phyloP scores from a whole-genome alignment of 2,113 vertebrate species.

The Chloroceryle aenea region DNA sequence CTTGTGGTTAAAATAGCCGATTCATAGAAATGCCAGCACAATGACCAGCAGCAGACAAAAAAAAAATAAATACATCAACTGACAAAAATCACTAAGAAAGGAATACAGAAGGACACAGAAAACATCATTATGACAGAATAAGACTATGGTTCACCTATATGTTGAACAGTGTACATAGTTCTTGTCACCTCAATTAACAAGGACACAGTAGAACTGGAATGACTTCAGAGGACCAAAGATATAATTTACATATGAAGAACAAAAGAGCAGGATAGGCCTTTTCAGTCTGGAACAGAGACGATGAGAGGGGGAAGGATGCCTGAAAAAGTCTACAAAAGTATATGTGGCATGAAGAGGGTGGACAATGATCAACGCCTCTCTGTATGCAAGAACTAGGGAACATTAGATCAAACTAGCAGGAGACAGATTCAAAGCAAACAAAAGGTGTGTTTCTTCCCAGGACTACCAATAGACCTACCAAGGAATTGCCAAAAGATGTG shows the following conservation, averaged over 20 bases:
- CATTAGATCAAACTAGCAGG: neutral
- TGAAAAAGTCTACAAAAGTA: neutral
- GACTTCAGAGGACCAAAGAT: neutral
- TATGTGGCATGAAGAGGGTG: neutral
- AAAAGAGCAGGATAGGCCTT: neutral
- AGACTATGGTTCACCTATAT: neutral
- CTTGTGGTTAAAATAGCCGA: neutral
- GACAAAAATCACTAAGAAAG: neutral
- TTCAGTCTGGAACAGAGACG: neutral
- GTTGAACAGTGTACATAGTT: neutral
- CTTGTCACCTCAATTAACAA: neutral
- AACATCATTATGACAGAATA: neutral
- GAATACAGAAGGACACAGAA: neutral
- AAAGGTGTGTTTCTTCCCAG: neutral
- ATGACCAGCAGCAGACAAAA: neutral
- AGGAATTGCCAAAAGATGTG: neutral
- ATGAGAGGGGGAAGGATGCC: neutral
- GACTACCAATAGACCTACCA: neutral
- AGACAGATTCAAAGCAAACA: neutral
- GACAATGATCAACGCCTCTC: neutral
- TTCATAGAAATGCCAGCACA: neutral
- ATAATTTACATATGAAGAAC: neutral
- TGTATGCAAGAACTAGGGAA: neutral
- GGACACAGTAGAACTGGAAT: neutral
- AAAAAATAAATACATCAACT: neutral